A percentile compares a stretch with the other conserved stretches of the same genome.
phyloP scores from a whole-genome alignment of 2,113 vertebrate genomes.

The Poecile atricapillus region DNA sequence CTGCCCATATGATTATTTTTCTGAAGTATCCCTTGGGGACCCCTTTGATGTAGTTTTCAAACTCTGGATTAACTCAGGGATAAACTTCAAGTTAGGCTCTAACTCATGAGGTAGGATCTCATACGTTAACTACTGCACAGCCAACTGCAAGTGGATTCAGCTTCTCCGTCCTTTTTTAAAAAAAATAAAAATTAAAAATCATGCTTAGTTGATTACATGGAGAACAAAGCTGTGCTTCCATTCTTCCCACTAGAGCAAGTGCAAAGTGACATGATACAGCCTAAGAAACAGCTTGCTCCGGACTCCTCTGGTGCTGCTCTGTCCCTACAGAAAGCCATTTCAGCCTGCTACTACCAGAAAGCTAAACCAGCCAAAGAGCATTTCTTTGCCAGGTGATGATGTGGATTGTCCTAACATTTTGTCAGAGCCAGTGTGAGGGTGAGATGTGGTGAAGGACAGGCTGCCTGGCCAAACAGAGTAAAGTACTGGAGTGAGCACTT shows the following conservation, averaged over 20 bases:
- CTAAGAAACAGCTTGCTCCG: background rate
- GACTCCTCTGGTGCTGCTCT: background rate
- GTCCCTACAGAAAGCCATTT: background rate
- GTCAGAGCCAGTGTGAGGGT: background rate
- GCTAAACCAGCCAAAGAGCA: background rate
- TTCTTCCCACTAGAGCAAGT: background rate
- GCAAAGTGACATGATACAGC: background rate
- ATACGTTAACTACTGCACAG: background rate
- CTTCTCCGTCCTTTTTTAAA: background rate
- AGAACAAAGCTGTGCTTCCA: background rate
- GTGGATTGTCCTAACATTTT: accelerated
- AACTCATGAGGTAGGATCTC: background rate
- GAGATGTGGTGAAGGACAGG: background rate
- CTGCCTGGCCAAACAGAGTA: background rate
- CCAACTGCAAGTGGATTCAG: background rate
- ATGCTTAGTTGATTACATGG: background rate
- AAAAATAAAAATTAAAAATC: background rate
- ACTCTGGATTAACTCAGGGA: background rate
- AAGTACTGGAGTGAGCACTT: background rate
- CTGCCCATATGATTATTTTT: accelerated
- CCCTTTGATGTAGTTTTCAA: background rate
- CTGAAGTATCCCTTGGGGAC: background rate
- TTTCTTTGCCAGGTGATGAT: background rate
- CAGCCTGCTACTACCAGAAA: background rate
- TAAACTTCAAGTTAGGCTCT: background rate